Conservation (phyloP, 2,797 vertebrate species). For the Liasis olivaceus region DNA sequence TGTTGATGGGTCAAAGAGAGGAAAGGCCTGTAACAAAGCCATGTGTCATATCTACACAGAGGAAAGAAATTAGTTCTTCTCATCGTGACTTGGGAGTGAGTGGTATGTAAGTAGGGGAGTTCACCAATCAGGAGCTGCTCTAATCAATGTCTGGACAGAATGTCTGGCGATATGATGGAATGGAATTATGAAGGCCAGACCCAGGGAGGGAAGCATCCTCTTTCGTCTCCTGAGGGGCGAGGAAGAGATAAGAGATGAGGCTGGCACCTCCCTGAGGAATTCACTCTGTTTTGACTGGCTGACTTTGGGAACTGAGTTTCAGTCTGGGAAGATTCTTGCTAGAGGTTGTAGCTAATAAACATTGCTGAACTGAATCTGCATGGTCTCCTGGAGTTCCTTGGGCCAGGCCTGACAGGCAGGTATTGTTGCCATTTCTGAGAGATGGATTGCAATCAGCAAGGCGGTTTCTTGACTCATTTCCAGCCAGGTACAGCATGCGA, state of each 20-base stretch:
- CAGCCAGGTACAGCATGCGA: neutral
- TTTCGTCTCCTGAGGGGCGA: no score
- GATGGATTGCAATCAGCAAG: neutral
- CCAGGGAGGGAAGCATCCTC: no score
- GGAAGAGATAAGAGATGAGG: no score
- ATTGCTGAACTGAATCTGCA: no score
- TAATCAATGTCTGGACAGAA: neutral
- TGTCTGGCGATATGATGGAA: neutral
- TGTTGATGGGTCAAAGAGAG: neutral
- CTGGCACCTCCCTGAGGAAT: no score
- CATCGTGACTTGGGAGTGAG: neutral
- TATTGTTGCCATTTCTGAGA: neutral
- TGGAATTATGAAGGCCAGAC: no score
- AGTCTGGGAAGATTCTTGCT: no score
- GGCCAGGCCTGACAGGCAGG: neutral
- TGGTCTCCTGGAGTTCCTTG: no score
- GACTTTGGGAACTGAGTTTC: no score
- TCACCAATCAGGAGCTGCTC: neutral
- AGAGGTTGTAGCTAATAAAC: no score
- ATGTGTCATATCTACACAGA: neutral
- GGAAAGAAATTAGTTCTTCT: neutral
- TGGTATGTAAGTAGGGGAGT: neutral
- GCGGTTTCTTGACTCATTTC: neutral
- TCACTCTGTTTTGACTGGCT: no score
- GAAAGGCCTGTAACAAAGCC: neutral